phyloP scores from a whole-genome alignment of 2,113 vertebrate genomes.

The Motacilla tschutschensis region DNA sequence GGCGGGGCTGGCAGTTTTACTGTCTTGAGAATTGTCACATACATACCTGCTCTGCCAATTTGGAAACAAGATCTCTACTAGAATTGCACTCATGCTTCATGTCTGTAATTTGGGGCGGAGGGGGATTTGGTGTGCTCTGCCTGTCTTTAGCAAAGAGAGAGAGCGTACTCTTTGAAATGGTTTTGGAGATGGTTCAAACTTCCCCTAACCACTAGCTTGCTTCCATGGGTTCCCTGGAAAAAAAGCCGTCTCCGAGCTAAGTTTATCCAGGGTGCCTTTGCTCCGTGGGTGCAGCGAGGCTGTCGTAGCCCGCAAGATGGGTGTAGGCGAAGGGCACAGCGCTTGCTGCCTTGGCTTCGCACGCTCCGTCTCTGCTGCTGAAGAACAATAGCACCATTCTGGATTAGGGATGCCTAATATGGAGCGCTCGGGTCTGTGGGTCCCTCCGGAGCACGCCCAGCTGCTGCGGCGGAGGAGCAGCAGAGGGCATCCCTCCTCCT shows the following conservation, averaged over 20 bases:
- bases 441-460: neutral
- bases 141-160: neutral
- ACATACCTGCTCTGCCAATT: neutral
- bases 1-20: neutral
- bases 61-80: neutral
- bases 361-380: neutral
- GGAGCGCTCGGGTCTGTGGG: neutral
- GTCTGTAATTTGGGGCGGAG: neutral
- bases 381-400: conserved; percentile 38
- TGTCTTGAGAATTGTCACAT: neutral
- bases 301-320: neutral
- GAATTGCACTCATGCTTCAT: neutral
- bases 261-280: neutral
- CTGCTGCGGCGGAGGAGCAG: neutral
- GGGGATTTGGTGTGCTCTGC: neutral
- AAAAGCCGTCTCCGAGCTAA: neutral
- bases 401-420: conserved; percentile 50
- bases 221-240: neutral
- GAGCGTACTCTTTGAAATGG: conserved; percentile 11
- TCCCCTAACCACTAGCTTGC: neutral
- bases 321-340: neutral
- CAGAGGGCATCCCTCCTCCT: conserved; percentile 59
- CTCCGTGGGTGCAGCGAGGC: neutral
- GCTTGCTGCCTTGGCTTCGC: neutral
- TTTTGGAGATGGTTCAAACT: conserved; percentile 30